Conservation (phyloP, 2,797 vertebrate species). For the Anas flavirostris region DNA sequence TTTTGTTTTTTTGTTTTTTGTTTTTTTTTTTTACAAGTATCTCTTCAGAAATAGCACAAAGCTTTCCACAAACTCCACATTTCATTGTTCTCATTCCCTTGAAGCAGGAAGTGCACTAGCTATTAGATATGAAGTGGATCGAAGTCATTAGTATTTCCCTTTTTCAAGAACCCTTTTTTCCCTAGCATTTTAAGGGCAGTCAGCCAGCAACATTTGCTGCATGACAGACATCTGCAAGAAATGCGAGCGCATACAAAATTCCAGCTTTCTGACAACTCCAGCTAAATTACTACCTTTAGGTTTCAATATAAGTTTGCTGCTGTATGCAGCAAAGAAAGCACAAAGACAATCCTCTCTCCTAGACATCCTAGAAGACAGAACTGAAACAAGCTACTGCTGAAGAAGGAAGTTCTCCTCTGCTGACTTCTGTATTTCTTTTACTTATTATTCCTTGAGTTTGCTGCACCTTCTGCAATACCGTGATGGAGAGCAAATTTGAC, state of each 20-base stretch:
- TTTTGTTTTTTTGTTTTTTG: neutral
- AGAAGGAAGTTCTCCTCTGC: neutral
- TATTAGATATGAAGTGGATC: slow-evolving; percentile 4
- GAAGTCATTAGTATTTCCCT: slow-evolving; percentile 37
- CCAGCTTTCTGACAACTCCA: slow-evolving; percentile 23
- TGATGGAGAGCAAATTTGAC: neutral
- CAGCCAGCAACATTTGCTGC: slow-evolving; percentile 20
- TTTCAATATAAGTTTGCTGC: neutral
- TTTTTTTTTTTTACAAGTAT: neutral
- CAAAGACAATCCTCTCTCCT: neutral
- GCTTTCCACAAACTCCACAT: neutral
- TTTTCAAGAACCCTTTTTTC: neutral
- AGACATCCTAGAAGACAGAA: neutral
- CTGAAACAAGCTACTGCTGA: neutral
- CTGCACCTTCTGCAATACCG: neutral
- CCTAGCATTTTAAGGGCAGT: neutral
- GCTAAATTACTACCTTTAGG: slow-evolving; percentile 7
- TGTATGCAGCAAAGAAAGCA: neutral
- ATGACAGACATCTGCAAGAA: slow-evolving; percentile 48
- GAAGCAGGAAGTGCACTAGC: neutral
- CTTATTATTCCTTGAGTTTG: neutral
- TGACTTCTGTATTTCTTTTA: neutral
- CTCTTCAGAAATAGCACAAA: neutral
- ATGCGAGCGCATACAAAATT: neutral
- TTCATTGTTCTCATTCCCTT: neutral